Percentiles rank a stretch among this genome's conserved stretches.
Evolutionary conservation across 2,888 invertebrate species (phyloP).

Genomic region (Eupithecia inturbata): DNA sequence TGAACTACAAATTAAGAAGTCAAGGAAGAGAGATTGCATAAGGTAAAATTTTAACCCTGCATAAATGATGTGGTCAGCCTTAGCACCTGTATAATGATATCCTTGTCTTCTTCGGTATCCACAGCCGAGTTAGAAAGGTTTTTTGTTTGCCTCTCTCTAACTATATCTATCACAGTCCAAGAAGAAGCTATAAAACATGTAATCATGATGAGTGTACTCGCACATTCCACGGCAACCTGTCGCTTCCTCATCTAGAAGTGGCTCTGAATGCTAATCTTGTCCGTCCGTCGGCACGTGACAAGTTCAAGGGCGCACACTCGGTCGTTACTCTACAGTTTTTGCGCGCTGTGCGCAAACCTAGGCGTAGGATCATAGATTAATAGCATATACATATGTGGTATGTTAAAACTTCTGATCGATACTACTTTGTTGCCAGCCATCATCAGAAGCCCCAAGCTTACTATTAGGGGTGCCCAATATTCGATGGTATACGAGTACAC

Average conservation of each 20-base stretch:
- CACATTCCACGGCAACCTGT: slow-evolving; percentile 48
- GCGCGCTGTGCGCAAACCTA: slow-evolving; percentile 61
- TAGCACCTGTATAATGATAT: background rate
- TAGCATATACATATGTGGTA: slow-evolving; percentile 39
- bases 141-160: background rate
- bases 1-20: no score
- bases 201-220: slow-evolving; percentile 21
- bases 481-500: slow-evolving; percentile 45
- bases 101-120: background rate
- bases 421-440: background rate
- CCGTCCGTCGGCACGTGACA: slow-evolving; percentile 54
- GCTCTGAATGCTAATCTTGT: slow-evolving; percentile 55
- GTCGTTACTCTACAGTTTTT: slow-evolving; percentile 69
- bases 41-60: background rate
- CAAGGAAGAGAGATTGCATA: no score
- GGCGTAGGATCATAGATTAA: slow-evolving; percentile 46
- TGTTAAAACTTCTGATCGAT: background rate
- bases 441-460: background rate
- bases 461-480: slow-evolving; percentile 36
- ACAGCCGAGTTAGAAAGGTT: background rate
- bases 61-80: background rate
- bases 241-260: slow-evolving; percentile 56
- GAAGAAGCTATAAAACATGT: slow-evolving; percentile 7
- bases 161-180: background rate
- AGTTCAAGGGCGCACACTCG: slow-evolving; percentile 70